Base-by-base conservation (phyloP, 2,888 invertebrate species). In the Apodemia zela region DNA sequence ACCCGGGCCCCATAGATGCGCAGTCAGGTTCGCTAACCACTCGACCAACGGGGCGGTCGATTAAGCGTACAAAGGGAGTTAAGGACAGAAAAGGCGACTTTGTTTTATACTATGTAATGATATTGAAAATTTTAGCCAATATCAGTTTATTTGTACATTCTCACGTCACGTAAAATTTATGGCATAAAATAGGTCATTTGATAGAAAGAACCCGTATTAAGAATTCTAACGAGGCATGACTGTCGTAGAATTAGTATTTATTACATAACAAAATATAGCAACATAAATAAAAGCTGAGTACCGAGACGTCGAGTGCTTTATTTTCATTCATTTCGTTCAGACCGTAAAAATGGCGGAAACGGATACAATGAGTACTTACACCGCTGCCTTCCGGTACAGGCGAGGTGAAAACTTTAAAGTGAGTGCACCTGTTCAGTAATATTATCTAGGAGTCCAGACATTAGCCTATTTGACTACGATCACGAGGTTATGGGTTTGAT, bases 361-460 rank as follows among this genome's bases (percentile, higher is more conserved):
- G 78, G 76, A 75, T 78, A 86, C 86, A 89, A 87, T 82, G 76
- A 77, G 78, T 76, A 76, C 81, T 80, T 78, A 78, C 81, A 77
- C 76, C 71, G 72, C 68, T 66, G 74, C 72, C 78, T 88, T 91
- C 90, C 90, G 89, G 87, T 89, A 89, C 84, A 71, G 73, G 75
- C 78, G 71, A 10, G 61, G 13, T 54, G 63, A 60, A 35, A 78
- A 76, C 61, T 63, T 0, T 59, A 49, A 18, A 21, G 6, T 15
- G 7, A 3, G 15, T 29, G 66, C 75, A 76, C 73, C 74, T 76
- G 74, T 69, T 42, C 59, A 13, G 11, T 33, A 17, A 54, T 18
- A 21, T 21, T 57, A 57, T 29, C 11, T 10, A 21, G 1, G 57
- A 7, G 21, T 29, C 13, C 4, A 13, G 29, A 54, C 3, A 2